Evolutionary conservation across 2,113 vertebrate genomes (phyloP), one percentile per base, ranked within the genome.

Genomic region (Paralichthys olivaceus): DNA sequence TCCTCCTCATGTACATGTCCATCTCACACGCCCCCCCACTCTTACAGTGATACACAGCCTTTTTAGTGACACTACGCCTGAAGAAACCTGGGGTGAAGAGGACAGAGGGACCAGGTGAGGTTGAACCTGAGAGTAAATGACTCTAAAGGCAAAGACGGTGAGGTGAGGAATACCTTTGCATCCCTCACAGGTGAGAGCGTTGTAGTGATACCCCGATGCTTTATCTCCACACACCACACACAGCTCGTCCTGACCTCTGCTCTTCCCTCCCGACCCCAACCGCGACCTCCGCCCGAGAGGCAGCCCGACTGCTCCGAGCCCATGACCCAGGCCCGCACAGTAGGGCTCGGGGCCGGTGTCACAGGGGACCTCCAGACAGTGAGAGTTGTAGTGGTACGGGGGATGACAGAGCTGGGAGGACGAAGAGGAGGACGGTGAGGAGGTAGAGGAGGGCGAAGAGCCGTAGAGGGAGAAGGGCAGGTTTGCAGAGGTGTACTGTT

Each of bases 1-100:
- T 98, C 85, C 97, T 96, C 29, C 96, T 89, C 97, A 97, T 99
- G 88, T 98, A 98, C 96, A 97, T 97, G 91, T 98, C 97, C 97
- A 98, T 98, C 93, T 99, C 97, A 71, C 97, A 97, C 74, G 95
- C 90, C 0, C 97, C 97, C 0, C 96, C 96, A 3, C 94, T 98
- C 93, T 99, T 98, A 79, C 97, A 99, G 71, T 93, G 95, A 74
- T 98, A 98, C 40, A 96, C 95, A 0, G 96, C 96, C 37, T 98
- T 98, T 88, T 97, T 99, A 32, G 96, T 98, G 72, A 99, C 96
- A 25, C 96, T 98, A 2, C 95, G 95, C 40, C 96, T 91, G 84
- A 98, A 99, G 82, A 98, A 99, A 9, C 96, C 96, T 97, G 78
- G 15, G 69, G 29, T 0, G 0, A 54, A 3, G n/a, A 4, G 19